Evolutionary conservation across 2,113 vertebrate genomes (phyloP).

Genomic region (Xenus cinereus): DNA sequence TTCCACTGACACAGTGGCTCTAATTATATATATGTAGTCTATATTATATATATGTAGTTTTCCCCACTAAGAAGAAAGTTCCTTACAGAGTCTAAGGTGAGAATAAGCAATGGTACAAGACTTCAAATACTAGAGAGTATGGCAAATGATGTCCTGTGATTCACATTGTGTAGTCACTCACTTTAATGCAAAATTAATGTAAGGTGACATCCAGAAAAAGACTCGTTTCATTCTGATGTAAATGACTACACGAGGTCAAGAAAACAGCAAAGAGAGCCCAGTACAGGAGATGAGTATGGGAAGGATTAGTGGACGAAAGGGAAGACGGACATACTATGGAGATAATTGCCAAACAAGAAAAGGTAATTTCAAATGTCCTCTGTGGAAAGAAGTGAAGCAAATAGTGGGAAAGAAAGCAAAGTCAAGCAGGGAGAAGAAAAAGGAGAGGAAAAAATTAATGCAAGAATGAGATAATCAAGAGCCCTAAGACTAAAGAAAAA

Average conservation of each 20-base stretch:
- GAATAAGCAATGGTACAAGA: neutral
- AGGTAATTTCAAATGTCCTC: neutral
- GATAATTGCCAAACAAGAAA: neutral
- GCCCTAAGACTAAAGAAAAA: neutral
- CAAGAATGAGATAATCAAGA: slow-evolving; percentile 26
- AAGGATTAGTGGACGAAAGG: neutral
- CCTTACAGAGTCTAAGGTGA: neutral
- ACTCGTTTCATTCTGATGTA: neutral
- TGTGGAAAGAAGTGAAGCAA: neutral
- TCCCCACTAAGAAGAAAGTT: neutral
- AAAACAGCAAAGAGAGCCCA: neutral
- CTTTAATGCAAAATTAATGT: neutral
- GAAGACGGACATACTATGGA: neutral
- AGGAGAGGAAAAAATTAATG: neutral
- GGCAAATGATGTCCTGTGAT: neutral
- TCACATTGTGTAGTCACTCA: neutral
- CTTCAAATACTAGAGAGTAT: neutral
- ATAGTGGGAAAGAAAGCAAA: neutral
- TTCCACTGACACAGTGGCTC: neutral
- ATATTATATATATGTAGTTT: neutral
- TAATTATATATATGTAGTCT: neutral
- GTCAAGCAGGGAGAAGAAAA: neutral
- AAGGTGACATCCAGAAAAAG: neutral
- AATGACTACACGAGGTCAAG: neutral
- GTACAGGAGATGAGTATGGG: neutral